Evolutionary conservation across 2,888 invertebrate species (phyloP), one percentile per base, ranked within the genome.

Genomic region (Papilio protenor): DNA sequence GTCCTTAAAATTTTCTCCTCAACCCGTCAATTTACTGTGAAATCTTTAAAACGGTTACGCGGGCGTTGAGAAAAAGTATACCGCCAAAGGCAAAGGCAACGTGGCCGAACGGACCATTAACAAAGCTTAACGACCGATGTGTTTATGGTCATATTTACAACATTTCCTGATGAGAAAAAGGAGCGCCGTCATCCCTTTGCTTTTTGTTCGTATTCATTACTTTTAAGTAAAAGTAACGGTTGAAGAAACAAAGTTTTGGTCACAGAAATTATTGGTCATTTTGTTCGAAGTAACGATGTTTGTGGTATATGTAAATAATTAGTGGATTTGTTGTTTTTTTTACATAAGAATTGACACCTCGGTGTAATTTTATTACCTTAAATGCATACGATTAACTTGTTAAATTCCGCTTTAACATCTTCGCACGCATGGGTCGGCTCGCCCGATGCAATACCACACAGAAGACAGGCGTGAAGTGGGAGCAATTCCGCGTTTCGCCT

Each of bases 11-110:
- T 86, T 85, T 85, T 85, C 81, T 79, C 84, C 84, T 85, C 88
- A 92, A 91, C 89, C 89, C 91, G 88, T 90, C 89, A 87, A 86
- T 89, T 89, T 80, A 84, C 87, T 82, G 87, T 83, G 86, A 86
- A 87, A 86, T 85, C 84, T 87, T 76, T 73, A 69, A 75, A 80
- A 78, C 76, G 76, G 76, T 79, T 75, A 76, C 66, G 82, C 80
- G 77, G 79, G 79, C 76, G 21, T 69, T 73, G 72, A 75, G n/a
- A 91, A 90, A 90, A 88, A 87, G 80, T 89, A 89, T 91, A 90
- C 91, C 91, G 92, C 90, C 91, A 92, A 92, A 92, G 90, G 88
- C 71, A 57, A 92, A 92, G 75, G 78, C 78, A 61, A 71, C 75
- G 64, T 55, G 64, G 75, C 72, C 45, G 75, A 78, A 72, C 71